Percentiles rank a stretch among this genome's conserved stretches.
These are phyloP conservation scores for Ptychobarbus kaznakovi DNA, from an alignment of 2,797 vertebrate genomes.

Conservation along the genomic window DNA sequence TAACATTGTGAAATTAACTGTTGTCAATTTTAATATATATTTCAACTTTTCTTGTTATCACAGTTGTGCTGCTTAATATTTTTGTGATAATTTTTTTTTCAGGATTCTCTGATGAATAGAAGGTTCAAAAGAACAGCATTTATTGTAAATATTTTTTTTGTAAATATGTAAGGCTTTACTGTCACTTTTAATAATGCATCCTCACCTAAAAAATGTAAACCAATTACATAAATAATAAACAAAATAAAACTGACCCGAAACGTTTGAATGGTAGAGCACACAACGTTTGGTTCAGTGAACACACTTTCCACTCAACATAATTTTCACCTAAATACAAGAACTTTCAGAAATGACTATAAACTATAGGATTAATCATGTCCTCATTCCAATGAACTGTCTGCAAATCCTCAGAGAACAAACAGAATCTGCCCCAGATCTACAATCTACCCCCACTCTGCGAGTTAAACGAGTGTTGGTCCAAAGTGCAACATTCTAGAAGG, in stretches of 20 bases:
- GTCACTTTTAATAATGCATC: not conserved
- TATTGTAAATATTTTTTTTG: not conserved
- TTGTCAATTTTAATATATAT: too few species aligned
- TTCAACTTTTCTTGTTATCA: not conserved
- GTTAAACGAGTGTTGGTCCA: not conserved
- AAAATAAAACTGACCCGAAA: not conserved
- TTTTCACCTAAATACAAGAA: not conserved
- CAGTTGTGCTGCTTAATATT: not conserved
- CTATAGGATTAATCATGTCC: not conserved
- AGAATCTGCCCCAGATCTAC: slow-evolving; percentile 27
- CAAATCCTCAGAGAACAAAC: not conserved
- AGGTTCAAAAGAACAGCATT: not conserved
- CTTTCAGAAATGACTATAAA: not conserved
- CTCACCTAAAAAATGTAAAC: not conserved
- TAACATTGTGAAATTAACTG: not conserved
- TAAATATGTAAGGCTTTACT: not conserved
- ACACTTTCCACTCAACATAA: not conserved
- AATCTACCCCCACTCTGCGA: slow-evolving; percentile 16
- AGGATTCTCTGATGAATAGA: not conserved
- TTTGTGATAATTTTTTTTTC: not conserved
- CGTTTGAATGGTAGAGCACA: not conserved
- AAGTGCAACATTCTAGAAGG: slow-evolving; percentile 26
- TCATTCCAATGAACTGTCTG: slow-evolving; percentile 17
- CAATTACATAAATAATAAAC: too few species aligned
- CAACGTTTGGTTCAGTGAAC: not conserved